These are phyloP conservation scores for Nasonia longicornis DNA, from an alignment of 1,140 invertebrate genomes.

Conservation along the genomic window DNA sequence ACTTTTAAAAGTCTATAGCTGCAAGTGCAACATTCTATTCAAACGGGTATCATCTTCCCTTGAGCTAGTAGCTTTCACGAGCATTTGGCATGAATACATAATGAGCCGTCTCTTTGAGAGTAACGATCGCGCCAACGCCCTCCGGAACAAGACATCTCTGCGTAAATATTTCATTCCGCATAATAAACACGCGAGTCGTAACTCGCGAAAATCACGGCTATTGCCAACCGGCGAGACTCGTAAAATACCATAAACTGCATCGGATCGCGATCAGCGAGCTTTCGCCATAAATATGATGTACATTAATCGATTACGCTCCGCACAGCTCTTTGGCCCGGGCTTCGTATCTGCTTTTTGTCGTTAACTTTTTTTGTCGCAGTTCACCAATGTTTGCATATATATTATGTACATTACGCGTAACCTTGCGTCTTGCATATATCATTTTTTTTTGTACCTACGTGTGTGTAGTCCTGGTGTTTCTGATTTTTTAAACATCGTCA, in stretches of 20 bases:
- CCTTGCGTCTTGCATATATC: conserved; percentile 49
- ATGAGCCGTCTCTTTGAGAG: conserved; percentile 8
- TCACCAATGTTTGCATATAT: conserved; percentile 66
- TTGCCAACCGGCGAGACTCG: neutral
- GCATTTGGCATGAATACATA: neutral
- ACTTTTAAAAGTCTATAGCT: neutral
- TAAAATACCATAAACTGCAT: conserved; percentile 25
- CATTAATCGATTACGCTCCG: conserved; percentile 1
- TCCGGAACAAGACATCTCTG: neutral
- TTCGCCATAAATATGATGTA: conserved; percentile 24
- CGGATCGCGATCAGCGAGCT: conserved; percentile 20
- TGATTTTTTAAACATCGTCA: conserved; percentile 52
- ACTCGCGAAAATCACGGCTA: conserved; percentile 10
- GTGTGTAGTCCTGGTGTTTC: conserved; percentile 67
- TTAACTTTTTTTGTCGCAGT: conserved; percentile 34
- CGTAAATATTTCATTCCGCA: conserved; percentile 17
- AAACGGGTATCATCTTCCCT: neutral
- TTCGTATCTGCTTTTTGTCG: conserved; percentile 32
- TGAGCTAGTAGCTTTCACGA: neutral
- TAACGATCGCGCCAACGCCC: neutral
- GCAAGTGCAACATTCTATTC: neutral
- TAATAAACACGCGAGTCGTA: neutral
- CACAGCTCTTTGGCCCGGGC: neutral
- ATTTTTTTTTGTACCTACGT: conserved; percentile 64
- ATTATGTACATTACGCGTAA: conserved; percentile 54